Evolutionary conservation across 2,113 vertebrate species (phyloP).

Genomic region (Lampris megalopsis): DNA sequence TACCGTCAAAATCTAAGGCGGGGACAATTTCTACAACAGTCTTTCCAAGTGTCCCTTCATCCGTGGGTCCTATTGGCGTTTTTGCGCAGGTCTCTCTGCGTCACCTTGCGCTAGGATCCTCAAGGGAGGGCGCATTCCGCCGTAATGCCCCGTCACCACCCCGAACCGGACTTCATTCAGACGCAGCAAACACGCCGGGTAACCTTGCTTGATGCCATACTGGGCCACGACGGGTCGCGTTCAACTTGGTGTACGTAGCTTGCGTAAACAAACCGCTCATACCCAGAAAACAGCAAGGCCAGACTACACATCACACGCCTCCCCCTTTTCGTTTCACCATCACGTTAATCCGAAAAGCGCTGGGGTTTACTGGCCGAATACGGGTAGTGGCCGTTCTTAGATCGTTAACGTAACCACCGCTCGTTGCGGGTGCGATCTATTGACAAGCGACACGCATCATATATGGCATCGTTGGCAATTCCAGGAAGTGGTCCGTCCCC

Average conservation of each 20-base stretch:
- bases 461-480: background rate
- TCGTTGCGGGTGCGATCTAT: background rate
- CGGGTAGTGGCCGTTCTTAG: rapidly evolving
- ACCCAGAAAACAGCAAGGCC: slow-evolving; percentile 65
- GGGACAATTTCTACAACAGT: too few species aligned
- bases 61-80: too few species aligned
- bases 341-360: rapidly evolving
- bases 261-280: slow-evolving; percentile 4
- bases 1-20: too few species aligned
- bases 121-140: too few species aligned
- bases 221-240: background rate
- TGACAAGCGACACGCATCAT: background rate
- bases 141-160: too few species aligned
- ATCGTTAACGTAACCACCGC: background rate
- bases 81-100: too few species aligned
- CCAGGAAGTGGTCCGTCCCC: slow-evolving; percentile 68
- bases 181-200: background rate
- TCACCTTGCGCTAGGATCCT: too few species aligned
- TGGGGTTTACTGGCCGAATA: rapidly evolving
- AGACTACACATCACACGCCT: background rate
- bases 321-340: background rate
- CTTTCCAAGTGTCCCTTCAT: too few species aligned
- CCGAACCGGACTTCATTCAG: background rate
- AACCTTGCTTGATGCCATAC: background rate
- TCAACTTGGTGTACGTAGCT: slow-evolving; percentile 14